Evolutionary conservation across 2,888 invertebrate species (phyloP), one percentile per base, ranked within the genome.

Genomic region (Tipula vernalis): DNA sequence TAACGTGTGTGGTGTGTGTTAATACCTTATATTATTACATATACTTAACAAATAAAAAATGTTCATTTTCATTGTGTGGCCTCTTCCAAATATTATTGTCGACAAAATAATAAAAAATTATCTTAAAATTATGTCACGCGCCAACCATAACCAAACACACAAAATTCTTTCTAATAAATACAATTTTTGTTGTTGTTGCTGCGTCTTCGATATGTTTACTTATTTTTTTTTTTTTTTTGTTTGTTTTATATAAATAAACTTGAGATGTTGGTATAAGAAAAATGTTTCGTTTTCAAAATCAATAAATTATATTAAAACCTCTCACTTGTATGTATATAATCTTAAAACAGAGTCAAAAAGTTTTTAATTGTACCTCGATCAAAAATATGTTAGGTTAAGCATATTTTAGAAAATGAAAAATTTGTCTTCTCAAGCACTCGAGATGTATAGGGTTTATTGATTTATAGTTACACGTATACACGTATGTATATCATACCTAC

Each of bases 71-170:
- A 71, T 71, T 71, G 71, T 71, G 71, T 71, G 71, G 71, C 28
- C 71, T 71, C 28, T 71, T 71, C 71, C 71, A 71, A 71, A 71
- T 71, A 28, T 28, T 28, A 28, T 71, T 10, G 71, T 71, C 28
- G 71, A 71, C 28, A 3, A 71, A 71, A 71, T 4, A 47, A 47
- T 10, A 51, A n/a, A 71, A 71, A 71, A 28, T 8, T 71, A 28
- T 71, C 71, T 71, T 71, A 71, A 71, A 71, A 71, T 71, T 71
- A 71, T 71, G 71, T 71, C 71, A 71, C 71, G 71, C 71, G 71
- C 71, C 71, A 71, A 28, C 71, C 28, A 71, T 71, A 71, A 71
- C 71, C 71, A 71, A 71, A 28, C 71, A 71, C 12, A 71, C 71
- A 71, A 71, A 71, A 71, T 71, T 71, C 71, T 28, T 71, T 71